Evolutionary conservation across 2,113 vertebrate species (phyloP), one percentile per base, ranked within the genome.

Genomic region (Semicossyphus pulcher): DNA sequence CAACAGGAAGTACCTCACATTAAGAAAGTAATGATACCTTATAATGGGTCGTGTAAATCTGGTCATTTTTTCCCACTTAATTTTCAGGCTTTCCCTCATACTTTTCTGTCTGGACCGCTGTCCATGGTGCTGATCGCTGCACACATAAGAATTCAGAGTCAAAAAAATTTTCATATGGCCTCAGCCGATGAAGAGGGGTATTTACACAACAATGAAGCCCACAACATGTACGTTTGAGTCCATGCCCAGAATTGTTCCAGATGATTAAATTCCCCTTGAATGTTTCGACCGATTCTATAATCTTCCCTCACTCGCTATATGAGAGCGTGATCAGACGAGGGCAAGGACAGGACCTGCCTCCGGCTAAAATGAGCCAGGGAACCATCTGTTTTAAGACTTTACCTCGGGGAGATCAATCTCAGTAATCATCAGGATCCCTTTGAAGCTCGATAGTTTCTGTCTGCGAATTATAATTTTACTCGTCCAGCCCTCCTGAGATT

Each of bases 41-140:
- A 29, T 6, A 16, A 29, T 39, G 5, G 10, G n/a, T 11, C 3
- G 10, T 63, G n/a, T 28, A 20, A 11, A 1, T 25, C 2, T 4
- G 18, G 29, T 10, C 10, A 10, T 34, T 39, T 16, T 16, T 56
- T 23, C 31, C n/a, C 12, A n/a, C 28, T 26, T 1, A 1, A 25
- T 74, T 51, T 15, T 37, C 7, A 11, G 10, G 16, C 25, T 63
- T 63, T 57, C 10, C 34, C 29, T 7, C 39, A 28, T 21, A 29
- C 11, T n/a, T 36, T 10, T 14, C 23, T 18, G 6, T 36, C 26
- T 23, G 23, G 16, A 18, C 44, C 21, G 8, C 75, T 78, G 76
- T 79, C 79, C 76, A 34, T 79, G 83, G 78, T 82, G 66, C 79
- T 82, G 79, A 75, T 53, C 16, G 3, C 16, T 9, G 6, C 34